Evolutionary conservation across 2,113 vertebrate species (phyloP).

Genomic region (Zapus hudsonius): DNA sequence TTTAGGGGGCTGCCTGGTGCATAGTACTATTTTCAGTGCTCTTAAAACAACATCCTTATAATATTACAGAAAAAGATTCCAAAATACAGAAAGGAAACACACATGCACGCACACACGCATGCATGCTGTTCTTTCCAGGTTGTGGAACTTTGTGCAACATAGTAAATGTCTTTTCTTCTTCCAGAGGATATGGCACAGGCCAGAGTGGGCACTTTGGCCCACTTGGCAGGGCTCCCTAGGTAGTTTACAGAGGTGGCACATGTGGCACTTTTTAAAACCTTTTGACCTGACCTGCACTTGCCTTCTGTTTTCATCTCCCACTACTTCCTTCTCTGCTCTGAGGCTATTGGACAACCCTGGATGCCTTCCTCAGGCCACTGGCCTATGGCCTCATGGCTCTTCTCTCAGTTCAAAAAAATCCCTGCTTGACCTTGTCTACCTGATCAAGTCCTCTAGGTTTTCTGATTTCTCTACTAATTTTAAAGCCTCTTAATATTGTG

Average conservation of each 20-base stretch:
- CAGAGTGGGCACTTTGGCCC: background rate
- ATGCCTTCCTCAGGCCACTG: too few species aligned
- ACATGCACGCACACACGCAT: too few species aligned
- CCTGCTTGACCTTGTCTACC: background rate
- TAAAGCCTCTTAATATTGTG: background rate
- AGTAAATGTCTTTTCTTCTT: background rate
- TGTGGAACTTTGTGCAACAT: background rate
- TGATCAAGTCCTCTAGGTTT: background rate
- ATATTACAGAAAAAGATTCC: background rate
- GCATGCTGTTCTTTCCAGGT: background rate
- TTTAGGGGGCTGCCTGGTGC: rapidly evolving
- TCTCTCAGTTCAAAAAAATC: background rate
- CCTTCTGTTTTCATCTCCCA: too few species aligned
- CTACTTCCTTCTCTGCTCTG: background rate
- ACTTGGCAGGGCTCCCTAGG: too few species aligned
- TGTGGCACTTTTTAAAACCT: too few species aligned
- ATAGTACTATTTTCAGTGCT: rapidly evolving
- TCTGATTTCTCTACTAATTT: background rate
- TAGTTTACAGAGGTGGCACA: too few species aligned
- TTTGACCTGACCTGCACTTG: background rate
- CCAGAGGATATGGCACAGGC: rapidly evolving
- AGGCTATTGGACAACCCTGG: too few species aligned
- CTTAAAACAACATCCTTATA: background rate
- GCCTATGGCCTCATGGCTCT: background rate
- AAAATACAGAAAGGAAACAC: background rate